Evolutionary conservation across 2,797 vertebrate genomes (phyloP), one percentile per base, ranked within the genome.

Genomic region (Sebastes hopkinsi): DNA sequence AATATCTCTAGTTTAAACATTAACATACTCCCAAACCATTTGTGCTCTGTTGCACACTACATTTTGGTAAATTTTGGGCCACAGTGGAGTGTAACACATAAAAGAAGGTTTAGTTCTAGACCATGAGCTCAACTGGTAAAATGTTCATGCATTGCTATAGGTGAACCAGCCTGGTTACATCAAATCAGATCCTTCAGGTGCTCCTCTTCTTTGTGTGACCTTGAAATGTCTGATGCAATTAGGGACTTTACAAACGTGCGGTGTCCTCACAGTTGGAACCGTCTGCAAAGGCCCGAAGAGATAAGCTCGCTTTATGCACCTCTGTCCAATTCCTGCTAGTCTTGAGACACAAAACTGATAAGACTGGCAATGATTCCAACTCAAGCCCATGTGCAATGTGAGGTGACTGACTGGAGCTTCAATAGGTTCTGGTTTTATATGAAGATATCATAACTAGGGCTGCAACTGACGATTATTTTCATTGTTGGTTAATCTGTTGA

Each of bases 1-100:
- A 77, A 66, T 52, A 65, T 23, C 13, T 54, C 5, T 8, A 4
- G 61, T 74, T 84, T 62, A 64, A 83, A 70, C n/a, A 75, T 65
- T 46, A 65, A 76, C 29, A 32, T 20, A 23, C 6, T 34, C 13
- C n/a, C 1, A 11, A 50, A 54, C 20, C 3, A 58, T 25, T 25
- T 50, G 60, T 16, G 22, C 20, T 77, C 30, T 68, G 22, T 20
- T 64, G 22, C 6, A 36, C 72, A 79, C 2, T 27, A 22, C 9
- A 23, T 12, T 67, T 36, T 34, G 27, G 36, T 8, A 16, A 67
- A 65, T 12, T 25, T 4, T 36, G 8, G 18, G 11, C 20, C 36
- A 25, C 29, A 12, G 14, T 70, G 4, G n/a, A 50, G 22, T 27
- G n/a, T 13, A 58, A 68, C 18, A 32, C 14, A 27, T 60, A 27